Evolutionary conservation across 2,888 invertebrate genomes (phyloP).

Genomic region (Antheraea assamensis): DNA sequence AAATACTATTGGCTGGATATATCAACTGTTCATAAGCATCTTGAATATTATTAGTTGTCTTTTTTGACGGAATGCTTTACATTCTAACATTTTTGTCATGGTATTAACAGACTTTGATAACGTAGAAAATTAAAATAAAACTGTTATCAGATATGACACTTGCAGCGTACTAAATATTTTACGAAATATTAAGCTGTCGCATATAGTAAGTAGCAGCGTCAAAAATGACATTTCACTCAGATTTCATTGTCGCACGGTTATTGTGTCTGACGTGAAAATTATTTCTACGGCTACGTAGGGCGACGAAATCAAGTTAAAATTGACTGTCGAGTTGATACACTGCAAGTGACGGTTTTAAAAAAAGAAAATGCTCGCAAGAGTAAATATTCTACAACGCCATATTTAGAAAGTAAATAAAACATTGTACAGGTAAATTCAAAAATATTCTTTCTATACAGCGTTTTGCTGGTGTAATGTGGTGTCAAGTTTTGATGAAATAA

Average conservation of each 20-base stretch:
- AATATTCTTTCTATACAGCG: background rate
- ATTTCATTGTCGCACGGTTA: conserved; percentile 60
- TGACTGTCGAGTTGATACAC: conserved; percentile 39
- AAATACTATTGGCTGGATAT: too few relatives aligned
- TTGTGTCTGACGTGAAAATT: conserved; percentile 73
- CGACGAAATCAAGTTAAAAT: conserved; percentile 48
- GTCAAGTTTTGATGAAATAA: background rate
- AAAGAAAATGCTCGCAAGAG: background rate
- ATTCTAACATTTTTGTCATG: too few relatives aligned
- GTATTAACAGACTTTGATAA: too few relatives aligned
- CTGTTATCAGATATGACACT: background rate
- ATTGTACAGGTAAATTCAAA: background rate
- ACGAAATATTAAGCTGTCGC: conserved; percentile 13
- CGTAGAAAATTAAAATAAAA: background rate
- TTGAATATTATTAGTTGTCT: too few relatives aligned
- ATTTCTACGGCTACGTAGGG: conserved; percentile 58
- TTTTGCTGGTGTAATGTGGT: background rate
- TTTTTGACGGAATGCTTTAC: too few relatives aligned
- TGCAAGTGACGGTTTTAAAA: conserved; percentile 39
- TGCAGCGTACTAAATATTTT: conserved; percentile 17
- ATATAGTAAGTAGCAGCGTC: conserved; percentile 23
- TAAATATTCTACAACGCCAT: background rate
- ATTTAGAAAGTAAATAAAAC: background rate
- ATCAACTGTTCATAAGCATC: too few relatives aligned
- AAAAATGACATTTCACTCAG: conserved; percentile 56